Conservation (phyloP, 2,797 vertebrate genomes). For the Neomorphus geoffroyi region DNA sequence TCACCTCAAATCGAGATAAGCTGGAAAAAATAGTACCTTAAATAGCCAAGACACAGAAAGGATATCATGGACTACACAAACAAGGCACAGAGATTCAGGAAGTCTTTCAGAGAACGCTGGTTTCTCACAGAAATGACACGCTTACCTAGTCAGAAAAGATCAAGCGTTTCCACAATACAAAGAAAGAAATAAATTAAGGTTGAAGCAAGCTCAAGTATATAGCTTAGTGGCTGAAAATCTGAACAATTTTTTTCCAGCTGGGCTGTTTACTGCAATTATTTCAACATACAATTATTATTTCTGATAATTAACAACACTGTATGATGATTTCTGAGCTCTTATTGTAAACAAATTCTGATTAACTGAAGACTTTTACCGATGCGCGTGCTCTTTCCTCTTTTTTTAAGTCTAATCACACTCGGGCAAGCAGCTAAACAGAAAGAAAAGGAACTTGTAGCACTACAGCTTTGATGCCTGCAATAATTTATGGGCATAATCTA, state of each 20-base stretch:
- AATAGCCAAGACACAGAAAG: background rate
- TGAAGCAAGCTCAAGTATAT: background rate
- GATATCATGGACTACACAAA: background rate
- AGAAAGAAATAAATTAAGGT: background rate
- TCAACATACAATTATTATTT: background rate
- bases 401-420: background rate
- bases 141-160: background rate
- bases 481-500: background rate
- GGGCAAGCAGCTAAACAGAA: background rate
- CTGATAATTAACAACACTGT: background rate
- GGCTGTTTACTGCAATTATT: background rate
- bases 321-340: background rate
- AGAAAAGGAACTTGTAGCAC: background rate
- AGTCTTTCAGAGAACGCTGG: background rate
- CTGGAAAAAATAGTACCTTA: background rate
- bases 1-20: background rate
- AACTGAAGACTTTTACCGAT: background rate
- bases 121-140: background rate
- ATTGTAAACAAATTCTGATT: conserved; percentile 2
- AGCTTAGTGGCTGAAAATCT: background rate
- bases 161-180: background rate
- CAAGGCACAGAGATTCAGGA: background rate
- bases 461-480: background rate
- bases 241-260: background rate
- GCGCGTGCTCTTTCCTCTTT: background rate